Evolutionary conservation across 2,888 invertebrate species (phyloP), one percentile per base, ranked within the genome.

Genomic region (Diploptera punctata): DNA sequence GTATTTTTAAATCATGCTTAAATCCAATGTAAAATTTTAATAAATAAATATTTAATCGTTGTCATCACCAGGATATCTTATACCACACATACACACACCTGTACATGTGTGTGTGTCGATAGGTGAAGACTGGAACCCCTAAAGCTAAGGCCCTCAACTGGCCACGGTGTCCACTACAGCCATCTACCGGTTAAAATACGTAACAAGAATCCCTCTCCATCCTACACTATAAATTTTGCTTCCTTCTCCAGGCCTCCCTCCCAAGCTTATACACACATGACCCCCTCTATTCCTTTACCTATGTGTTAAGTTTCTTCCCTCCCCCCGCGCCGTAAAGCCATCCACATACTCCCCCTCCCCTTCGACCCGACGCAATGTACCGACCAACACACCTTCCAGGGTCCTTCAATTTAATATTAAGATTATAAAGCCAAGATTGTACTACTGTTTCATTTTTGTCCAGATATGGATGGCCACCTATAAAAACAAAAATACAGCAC

Each of bases 161-260:
- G 54, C 31, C 21, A 29, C 29, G 29, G 43, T 65, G 65, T 65
- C 65, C 65, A 65, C 65, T 65, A 18, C 65, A 47, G 65, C 47
- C 65, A 65, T 65, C 65, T 65, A 65, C 65, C 47, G 65, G 43
- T 24, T 43, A 26, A 7, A 44, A 65, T 16, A 65, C 21, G 44
- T 65, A 65, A 65, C 26, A n/a, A n/a, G 24, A 26, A 18, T 26
- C 19, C 65, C 65, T 44, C 26, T 47, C 65, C n/a, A 65, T 16
- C 43, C 26, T 44, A 44, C 43, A 44, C 43, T 65, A 47, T 26
- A 43, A 43, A 16, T 18, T 65, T 29, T 47, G 47, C 47, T 47
- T 47, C 43, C 44, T 65, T 24, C 44, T 24, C 65, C n/a, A n/a
- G n/a, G n/a, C n/a, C n/a, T n/a, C 26, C 65, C 47, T 44, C 44